phyloP scores from a whole-genome alignment of 2,888 invertebrate genomes.

The Agrotis puta region DNA sequence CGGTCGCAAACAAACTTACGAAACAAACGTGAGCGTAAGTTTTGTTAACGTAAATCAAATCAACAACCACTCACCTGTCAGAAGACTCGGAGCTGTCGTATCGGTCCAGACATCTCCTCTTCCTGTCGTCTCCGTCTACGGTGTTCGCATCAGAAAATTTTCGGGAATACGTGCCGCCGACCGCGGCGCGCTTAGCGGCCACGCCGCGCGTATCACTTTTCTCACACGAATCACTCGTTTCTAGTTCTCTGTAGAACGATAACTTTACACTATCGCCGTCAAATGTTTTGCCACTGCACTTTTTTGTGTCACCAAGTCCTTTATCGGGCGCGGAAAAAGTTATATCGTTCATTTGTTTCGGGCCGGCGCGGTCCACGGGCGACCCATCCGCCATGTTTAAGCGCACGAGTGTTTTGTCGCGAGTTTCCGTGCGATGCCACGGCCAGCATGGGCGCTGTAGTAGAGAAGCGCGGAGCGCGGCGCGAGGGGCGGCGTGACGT shows the following conservation, averaged over 20 bases:
- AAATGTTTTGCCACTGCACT: constrained; percentile 88
- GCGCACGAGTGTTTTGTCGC: constrained; percentile 92
- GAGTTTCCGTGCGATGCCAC: constrained; percentile 82
- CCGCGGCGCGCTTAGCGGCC: constrained; percentile 82
- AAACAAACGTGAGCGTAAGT: constrained; percentile 58
- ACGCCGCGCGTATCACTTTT: constrained; percentile 90
- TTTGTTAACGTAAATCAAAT: constrained; percentile 75
- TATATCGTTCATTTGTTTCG: constrained; percentile 90
- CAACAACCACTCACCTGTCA: constrained; percentile 94
- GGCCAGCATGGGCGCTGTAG: constrained; percentile 83
- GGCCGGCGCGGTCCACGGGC: constrained; percentile 92
- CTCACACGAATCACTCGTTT: constrained; percentile 90
- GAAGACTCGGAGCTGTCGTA: constrained; percentile 98
- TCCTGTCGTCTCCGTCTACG: constrained; percentile 92
- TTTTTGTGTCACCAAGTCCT: constrained; percentile 89
- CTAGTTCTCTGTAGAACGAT: constrained; percentile 88
- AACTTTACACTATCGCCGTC: constrained; percentile 85
- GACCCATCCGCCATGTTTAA: constrained; percentile 96
- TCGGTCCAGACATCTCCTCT: constrained; percentile 97
- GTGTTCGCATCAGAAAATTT: constrained; percentile 80
- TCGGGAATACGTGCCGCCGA: constrained; percentile 81
- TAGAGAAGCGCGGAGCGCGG: constrained; percentile 78
- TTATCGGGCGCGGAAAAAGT: constrained; percentile 90
- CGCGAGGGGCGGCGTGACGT: constrained; percentile 82
- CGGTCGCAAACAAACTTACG: constrained; percentile 77